Percentiles rank a stretch among this genome's conserved stretches.
These are phyloP conservation scores for Diglossa brunneiventris DNA, from an alignment of 2,113 vertebrate species.

Conservation along the genomic window DNA sequence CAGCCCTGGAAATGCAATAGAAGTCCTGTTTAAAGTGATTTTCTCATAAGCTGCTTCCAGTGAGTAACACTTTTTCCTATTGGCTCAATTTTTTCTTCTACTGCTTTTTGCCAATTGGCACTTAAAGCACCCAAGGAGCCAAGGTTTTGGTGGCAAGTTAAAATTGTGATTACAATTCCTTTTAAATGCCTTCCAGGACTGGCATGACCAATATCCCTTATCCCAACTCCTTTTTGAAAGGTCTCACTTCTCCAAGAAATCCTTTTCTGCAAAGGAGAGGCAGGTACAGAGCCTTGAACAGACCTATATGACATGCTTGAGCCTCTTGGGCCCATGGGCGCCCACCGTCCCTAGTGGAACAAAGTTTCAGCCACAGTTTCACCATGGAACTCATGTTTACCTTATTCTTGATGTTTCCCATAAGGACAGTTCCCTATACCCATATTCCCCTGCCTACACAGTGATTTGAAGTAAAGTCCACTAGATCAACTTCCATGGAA, in stretches of 20 bases:
- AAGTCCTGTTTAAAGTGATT: neutral
- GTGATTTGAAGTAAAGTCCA: neutral
- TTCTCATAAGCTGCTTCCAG: neutral
- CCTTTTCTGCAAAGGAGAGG: neutral
- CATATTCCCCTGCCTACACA: neutral
- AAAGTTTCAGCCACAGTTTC: neutral
- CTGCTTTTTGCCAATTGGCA: neutral
- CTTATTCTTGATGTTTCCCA: neutral
- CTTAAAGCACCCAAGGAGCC: neutral
- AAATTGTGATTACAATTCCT: neutral
- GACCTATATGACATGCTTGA: neutral
- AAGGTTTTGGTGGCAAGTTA: neutral
- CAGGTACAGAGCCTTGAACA: neutral
- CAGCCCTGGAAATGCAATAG: neutral
- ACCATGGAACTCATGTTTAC: neutral
- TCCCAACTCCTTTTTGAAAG: neutral
- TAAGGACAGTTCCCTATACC: neutral
- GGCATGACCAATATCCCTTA: neutral
- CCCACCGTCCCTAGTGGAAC: fast-evolving
- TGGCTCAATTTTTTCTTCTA: neutral
- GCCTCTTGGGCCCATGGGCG: too few species aligned
- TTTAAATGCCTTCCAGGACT: neutral
- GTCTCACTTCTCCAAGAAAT: neutral
- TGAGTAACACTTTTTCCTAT: neutral
- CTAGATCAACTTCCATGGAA: neutral